Percentiles rank a stretch among this genome's conserved stretches.
Evolutionary conservation across 92 coral and sea anemone genomes (phyloP).

Genomic region (Palythoa caribaeorum): DNA sequence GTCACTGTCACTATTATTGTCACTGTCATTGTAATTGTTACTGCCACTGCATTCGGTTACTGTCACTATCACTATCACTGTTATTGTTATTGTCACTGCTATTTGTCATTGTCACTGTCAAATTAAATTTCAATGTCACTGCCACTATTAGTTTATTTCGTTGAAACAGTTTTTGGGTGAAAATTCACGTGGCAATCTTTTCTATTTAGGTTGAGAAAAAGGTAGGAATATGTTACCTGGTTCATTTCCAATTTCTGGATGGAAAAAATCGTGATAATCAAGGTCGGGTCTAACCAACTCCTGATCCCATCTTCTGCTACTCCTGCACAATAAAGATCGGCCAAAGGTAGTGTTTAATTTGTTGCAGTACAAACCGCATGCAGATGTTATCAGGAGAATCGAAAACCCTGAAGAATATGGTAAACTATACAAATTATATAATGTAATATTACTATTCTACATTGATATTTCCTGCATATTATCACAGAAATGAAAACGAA

Average conservation of each 20-base stretch:
- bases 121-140: too few species aligned
- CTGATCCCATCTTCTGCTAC: slow-evolving; percentile 91
- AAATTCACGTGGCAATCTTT: too few species aligned
- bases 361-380: too few species aligned
- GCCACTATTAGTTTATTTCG: too few species aligned
- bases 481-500: too few species aligned
- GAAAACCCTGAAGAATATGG: too few species aligned
- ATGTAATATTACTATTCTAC: too few species aligned
- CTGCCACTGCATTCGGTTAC: background rate
- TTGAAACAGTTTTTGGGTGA: too few species aligned
- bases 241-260: slow-evolving; percentile 87
- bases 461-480: too few species aligned
- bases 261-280: slow-evolving; percentile 90
- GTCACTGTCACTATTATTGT: background rate
- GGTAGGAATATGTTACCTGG: slow-evolving; percentile 58
- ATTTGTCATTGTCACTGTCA: background rate
- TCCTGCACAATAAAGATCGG: slow-evolving; percentile 3
- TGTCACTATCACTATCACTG: background rate
- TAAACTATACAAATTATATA: background rate
- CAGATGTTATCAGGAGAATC: too few species aligned
- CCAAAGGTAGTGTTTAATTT: too few species aligned
- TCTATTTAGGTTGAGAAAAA: background rate
- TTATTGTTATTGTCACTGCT: background rate
- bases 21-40: background rate
- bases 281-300: slow-evolving; percentile 91